These are phyloP conservation scores for Gastracanthus pulcherrimus DNA, from an alignment of 2,888 invertebrate species.

Conservation along the genomic window DNA sequence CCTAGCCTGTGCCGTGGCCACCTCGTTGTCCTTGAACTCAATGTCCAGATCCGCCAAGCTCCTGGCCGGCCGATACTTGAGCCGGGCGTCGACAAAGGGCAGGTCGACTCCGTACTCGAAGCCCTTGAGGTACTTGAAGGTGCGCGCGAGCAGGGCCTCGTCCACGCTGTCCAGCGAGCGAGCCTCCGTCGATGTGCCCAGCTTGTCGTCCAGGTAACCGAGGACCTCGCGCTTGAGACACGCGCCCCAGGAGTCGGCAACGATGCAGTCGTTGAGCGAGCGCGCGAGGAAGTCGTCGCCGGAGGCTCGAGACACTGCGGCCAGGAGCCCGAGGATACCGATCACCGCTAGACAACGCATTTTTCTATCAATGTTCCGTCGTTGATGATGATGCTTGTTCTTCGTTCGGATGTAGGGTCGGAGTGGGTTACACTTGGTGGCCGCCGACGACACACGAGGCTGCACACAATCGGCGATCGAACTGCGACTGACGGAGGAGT, in stretches of 20 bases:
- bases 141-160: slow-evolving; percentile 86
- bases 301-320: slow-evolving; percentile 78
- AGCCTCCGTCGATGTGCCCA: slow-evolving; percentile 78
- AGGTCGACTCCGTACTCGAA: slow-evolving; percentile 86
- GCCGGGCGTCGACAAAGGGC: slow-evolving; percentile 78
- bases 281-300: slow-evolving; percentile 69
- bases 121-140: slow-evolving; percentile 84
- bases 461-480: slow-evolving; percentile 73
- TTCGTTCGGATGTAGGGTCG: slow-evolving; percentile 23
- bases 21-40: slow-evolving; percentile 72
- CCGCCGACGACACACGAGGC: slow-evolving; percentile 52
- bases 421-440: slow-evolving; percentile 52
- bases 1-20: slow-evolving; percentile 80
- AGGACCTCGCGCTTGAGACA: slow-evolving; percentile 89
- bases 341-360: slow-evolving; percentile 68
- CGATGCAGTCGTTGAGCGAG: slow-evolving; percentile 84
- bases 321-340: slow-evolving; percentile 80
- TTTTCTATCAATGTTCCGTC: slow-evolving; percentile 17
- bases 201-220: slow-evolving; percentile 85
- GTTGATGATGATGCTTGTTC: slow-evolving; percentile 9
- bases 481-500: slow-evolving; percentile 77
- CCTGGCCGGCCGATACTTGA: slow-evolving; percentile 73
- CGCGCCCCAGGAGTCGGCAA: slow-evolving; percentile 82
- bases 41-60: slow-evolving; percentile 76
- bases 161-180: slow-evolving; percentile 78